These are phyloP conservation scores for Limenitis camilla DNA, from an alignment of 2,888 invertebrate genomes.

Conservation along the genomic window DNA sequence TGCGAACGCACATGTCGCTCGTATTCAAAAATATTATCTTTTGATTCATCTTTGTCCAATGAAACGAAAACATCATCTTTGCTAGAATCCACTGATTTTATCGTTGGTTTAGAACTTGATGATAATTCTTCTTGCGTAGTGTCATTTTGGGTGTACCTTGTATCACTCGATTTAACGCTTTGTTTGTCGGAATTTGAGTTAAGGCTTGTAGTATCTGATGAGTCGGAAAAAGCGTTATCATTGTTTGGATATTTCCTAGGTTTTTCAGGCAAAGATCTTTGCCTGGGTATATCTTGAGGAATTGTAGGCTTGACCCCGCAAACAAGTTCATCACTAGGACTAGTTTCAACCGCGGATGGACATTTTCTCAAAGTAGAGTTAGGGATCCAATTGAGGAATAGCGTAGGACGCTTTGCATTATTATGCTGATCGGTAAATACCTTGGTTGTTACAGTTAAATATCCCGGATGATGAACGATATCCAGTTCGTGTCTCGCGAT, in stretches of 20 bases:
- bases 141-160: conserved; percentile 56
- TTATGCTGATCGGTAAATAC: conserved; percentile 86
- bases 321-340: conserved; percentile 60
- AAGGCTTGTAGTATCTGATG: conserved; percentile 69
- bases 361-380: conserved; percentile 91
- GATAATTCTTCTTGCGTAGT: conserved; percentile 60
- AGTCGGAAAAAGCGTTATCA: conserved; percentile 68
- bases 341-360: conserved; percentile 81
- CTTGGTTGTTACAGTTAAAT: conserved; percentile 90
- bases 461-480: conserved; percentile 92
- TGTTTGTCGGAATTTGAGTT: conserved; percentile 71
- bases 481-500: conserved; percentile 87
- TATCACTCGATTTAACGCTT: conserved; percentile 63
- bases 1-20: conserved; percentile 70
- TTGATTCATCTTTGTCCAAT: conserved; percentile 58
- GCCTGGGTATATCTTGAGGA: conserved; percentile 38
- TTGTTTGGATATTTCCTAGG: conserved; percentile 51
- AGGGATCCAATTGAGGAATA: conserved; percentile 96
- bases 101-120: conserved; percentile 57
- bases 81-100: conserved; percentile 54
- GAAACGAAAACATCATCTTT: conserved; percentile 53
- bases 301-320: conserved; percentile 44
- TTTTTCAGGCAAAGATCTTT: conserved; percentile 36
- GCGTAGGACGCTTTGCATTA: conserved; percentile 83
- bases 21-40: conserved; percentile 56